Conservation (phyloP, 2,113 vertebrate species). For the Upupa epops region DNA sequence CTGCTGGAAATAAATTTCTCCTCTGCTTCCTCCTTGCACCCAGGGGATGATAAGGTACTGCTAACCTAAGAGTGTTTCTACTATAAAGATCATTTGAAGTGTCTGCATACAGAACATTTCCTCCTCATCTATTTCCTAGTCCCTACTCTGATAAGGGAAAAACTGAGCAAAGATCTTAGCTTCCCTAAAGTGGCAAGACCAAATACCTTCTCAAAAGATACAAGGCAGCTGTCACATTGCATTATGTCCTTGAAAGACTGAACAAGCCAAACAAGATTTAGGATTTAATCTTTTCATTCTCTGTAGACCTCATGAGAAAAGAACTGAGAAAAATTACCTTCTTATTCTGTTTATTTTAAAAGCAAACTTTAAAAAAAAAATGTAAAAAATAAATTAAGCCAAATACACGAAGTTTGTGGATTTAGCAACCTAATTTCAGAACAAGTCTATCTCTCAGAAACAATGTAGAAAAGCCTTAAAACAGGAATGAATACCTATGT, state of each 20-base stretch:
- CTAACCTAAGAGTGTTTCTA: background rate
- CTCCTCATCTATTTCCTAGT: background rate
- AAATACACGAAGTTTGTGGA: background rate
- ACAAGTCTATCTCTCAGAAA: background rate
- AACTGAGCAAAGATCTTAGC: background rate
- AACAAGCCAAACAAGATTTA: background rate
- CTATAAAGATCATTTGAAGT: background rate
- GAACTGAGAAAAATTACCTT: background rate
- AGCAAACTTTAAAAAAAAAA: rapidly evolving
- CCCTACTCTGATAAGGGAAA: background rate
- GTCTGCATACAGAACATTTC: background rate
- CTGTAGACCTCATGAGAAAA: background rate
- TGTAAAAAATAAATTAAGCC: background rate
- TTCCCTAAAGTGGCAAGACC: background rate
- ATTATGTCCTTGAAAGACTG: background rate
- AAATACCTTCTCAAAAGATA: conserved; percentile 11
- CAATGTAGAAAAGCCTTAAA: background rate
- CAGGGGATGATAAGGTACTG: background rate
- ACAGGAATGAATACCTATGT: background rate
- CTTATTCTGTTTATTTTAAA: background rate
- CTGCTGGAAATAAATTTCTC: background rate
- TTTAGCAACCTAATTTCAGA: background rate
- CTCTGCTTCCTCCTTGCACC: background rate
- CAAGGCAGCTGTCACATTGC: background rate
- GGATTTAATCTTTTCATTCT: background rate